Base-by-base conservation (phyloP, 1,140 invertebrate genomes). In the Tetramorium alpestre region DNA sequence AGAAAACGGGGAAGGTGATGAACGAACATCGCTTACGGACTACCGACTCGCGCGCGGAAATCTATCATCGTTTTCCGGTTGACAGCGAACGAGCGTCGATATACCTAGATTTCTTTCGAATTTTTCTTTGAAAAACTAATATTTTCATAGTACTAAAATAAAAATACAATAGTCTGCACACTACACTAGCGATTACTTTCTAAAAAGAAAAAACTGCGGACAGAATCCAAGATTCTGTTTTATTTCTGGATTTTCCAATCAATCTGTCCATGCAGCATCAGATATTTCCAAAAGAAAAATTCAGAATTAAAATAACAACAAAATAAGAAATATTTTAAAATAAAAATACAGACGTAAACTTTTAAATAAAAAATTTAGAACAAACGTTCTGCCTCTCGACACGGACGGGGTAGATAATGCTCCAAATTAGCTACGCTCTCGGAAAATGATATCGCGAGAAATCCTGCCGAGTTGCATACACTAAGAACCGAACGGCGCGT, bases 1-100 rank as follows among this genome's bases (percentile, higher is more conserved):
- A 89, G 76, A 77, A 82, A 85, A 58, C 51, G 81, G 80, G 58
- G 44, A 62, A 77, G 78, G 76, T 44, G 54, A 70, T 54, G 82
- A 18, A 54, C 5, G 47, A 80, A 80, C 33, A 33, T 69, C 65
- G 87, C 49, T 56, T 51, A 28, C 22, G 82, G 60, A 56, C 76
- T 51, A 72, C 44, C 78, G 65, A 49, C 65, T 73, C 75, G 60
- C 6, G 41, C 47, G 51, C 54, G 76, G 85, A 77, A 82, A 89
- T 70, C 82, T 28, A 33, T 47, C 69, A 44, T 69, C 72, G 49
- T 64, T 16, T 13, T 25, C n/a, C n/a, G 10, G 25, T 3, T 22
- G 51, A 11, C n/a, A 22, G 65, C 33, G 33, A 65, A 86, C 56
- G 54, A 76, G 4, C 41, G 6, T 18, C 13, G 16, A 33, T 22